Evolutionary conservation across 2,113 vertebrate genomes (phyloP), one percentile per base, ranked within the genome.

Genomic region (Pungitius pungitius): DNA sequence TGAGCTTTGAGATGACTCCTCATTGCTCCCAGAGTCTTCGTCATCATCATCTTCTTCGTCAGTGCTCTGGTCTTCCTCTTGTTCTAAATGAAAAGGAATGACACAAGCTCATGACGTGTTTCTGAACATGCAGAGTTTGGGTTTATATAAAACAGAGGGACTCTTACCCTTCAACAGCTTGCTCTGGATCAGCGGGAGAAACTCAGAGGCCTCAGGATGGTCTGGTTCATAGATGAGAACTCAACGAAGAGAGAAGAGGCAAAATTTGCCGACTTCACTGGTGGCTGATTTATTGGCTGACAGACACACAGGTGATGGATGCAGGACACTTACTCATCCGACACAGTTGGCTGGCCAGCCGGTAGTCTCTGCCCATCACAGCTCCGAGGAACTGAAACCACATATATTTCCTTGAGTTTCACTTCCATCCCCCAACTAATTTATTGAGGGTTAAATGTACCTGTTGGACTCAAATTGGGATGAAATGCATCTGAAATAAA

Each of bases 151-250:
- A 64, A 15, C 8, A 13, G n/a, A 27, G 20, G 20, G 8, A 14
- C 7, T 65, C 86, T 93, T 92, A 95, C 92, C 91, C 39, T 92
- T 80, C 67, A 80, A 88, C 39, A 95, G 49, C 73, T 93, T 93
- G 89, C 93, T 81, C 85, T 94, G 93, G 91, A 96, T 93, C 79
- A 95, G 91, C 39, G 90, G 89, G 68, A 93, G 92, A 91, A 96
- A 94, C 72, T 93, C 87, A 43, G 92, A 93, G 71, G 94, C 92
- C 79, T 95, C 93, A 26, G 89, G 88, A 83, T 96, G 95, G 78
- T 95, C 91, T 73, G 93, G 94, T 83, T 96, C 95, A 83, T 93
- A 95, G 85, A 93, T 88, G 60, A 97, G 92, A 85, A 96, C 93
- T 95, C 84, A 75, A 69, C 20, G 60, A 64, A 45, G 40, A 80